Evolutionary conservation across 2,888 invertebrate species (phyloP), one percentile per base, ranked within the genome.

Genomic region (Cerastoderma edule): DNA sequence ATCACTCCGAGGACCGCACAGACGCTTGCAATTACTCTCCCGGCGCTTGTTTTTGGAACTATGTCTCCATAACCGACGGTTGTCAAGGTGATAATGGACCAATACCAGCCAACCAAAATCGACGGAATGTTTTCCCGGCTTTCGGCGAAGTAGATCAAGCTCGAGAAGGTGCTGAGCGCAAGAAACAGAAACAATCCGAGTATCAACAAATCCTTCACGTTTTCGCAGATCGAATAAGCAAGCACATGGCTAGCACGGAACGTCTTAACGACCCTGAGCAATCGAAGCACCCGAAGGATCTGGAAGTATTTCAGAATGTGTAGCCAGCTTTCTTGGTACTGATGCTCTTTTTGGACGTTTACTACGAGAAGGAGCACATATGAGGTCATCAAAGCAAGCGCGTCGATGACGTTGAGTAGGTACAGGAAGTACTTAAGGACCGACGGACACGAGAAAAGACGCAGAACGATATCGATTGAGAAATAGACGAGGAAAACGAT

Each of bases 51-150:
- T 32, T 74, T 67, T 1, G 83, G 83, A 32, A 72, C 57, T n/a
- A 83, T 28, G 53, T 85, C 84, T 30, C 84, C 84, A 60, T 85
- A 85, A n/a, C 83, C 83, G 3, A 85, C 80, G 0, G 84, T 85
- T 63, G 84, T 85, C 70, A 83, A 53, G 19, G 84, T 85, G 28
- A 85, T 74, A n/a, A 85, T 46, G 1, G 83, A 73, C 83, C 84
- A 85, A 67, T 79, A 85, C 76, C 81, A 83, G 0, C 67, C 80
- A 0, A 44, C 53, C 8, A 83, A 80, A 19, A 83, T 83, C 16
- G 80, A 78, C 2, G 16, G 39, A 53, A 84, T 63, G 5, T 30
- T 48, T 1, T 53, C 32, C 4, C 73, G 50, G 24, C 44, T 32
- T 65, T 84, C 84, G 5, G 74, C 68, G 53, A 84, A 80, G 70